Evolutionary conservation across 2,797 vertebrate genomes (phyloP).

Genomic region (Cirrhinus mrigala): DNA sequence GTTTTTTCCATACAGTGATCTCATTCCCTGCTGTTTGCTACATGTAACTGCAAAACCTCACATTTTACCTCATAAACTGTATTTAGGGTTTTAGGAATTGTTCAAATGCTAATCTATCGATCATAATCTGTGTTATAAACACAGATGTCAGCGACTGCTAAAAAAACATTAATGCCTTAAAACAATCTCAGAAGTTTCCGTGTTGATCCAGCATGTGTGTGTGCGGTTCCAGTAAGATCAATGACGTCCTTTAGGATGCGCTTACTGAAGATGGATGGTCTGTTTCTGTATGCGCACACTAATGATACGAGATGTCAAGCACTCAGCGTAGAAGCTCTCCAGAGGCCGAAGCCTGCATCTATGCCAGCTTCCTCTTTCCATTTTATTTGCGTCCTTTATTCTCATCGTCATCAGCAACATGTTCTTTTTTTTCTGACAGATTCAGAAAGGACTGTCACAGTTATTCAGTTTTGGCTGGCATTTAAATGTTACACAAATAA

Average conservation of each 20-base stretch:
- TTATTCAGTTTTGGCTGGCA: not conserved
- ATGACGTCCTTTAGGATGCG: conserved; percentile 17
- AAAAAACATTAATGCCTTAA: not conserved
- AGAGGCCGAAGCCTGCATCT: conserved; percentile 5
- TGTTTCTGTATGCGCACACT: conserved; percentile 64
- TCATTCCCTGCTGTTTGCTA: not conserved
- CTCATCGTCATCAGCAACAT: not conserved
- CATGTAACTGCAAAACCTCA: not conserved
- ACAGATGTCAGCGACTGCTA: not conserved
- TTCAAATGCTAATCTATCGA: not conserved
- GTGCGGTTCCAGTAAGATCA: conserved; percentile 20
- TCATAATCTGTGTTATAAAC: conserved; percentile 26
- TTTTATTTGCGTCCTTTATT: conserved; percentile 20
- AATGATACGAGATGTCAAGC: conserved; percentile 76
- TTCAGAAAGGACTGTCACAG: not conserved
- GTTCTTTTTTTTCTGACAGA: not conserved
- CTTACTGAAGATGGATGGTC: conserved; percentile 67
- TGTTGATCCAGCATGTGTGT: not conserved
- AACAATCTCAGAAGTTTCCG: not conserved
- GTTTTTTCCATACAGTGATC: not conserved
- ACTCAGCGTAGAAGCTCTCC: conserved; percentile 63
- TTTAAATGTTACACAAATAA: not conserved
- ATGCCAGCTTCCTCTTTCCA: conserved; percentile 13
- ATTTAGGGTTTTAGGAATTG: not conserved
- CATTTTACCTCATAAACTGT: not conserved